Evolutionary conservation across 1,140 invertebrate species (phyloP), one percentile per base, ranked within the genome.

Genomic region (Listronotus oregonensis): DNA sequence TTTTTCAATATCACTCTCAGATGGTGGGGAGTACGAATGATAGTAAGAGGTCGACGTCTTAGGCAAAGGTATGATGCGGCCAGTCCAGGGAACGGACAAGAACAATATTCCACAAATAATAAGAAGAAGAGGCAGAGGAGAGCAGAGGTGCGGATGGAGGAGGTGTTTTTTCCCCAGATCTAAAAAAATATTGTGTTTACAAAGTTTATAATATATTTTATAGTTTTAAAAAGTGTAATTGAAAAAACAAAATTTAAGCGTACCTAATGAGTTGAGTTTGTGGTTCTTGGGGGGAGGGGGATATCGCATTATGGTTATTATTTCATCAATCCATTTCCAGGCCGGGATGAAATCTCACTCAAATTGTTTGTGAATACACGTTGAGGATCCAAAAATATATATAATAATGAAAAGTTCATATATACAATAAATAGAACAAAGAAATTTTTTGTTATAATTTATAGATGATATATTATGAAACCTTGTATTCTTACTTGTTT

Each of bases 351-450:
- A 96, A 97, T 42, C 94, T 83, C 14, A 96, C 93, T 40, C 47
- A 97, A 93, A 77, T 97, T 96, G 82, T 97, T 97, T 27, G 93
- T 95, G 80, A 96, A 96, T 43, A 96, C 93, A 54, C 94, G 85
- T 66, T 91, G 88, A 47, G 94, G 93, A 82, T 94, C 91, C 90
- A 89, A 68, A 12, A 78, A 77, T n/a, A n/a, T n/a, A n/a, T n/a
- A n/a, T n/a, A n/a, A n/a, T n/a, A n/a, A n/a, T n/a, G n/a, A n/a
- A n/a, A n/a, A n/a, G n/a, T n/a, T n/a, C n/a, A n/a, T n/a, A n/a
- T n/a, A n/a, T n/a, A n/a, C n/a, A n/a, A n/a, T n/a, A n/a, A n/a
- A n/a, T n/a, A n/a, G n/a, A n/a, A n/a, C n/a, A n/a, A n/a, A n/a
- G n/a, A n/a, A n/a, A n/a, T n/a, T n/a, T n/a, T n/a, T n/a, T n/a